A percentile compares a stretch with the other conserved stretches of the same genome.
These are phyloP conservation scores for Virgularia gustaviana DNA, from an alignment of 92 coral and sea anemone genomes.

Conservation along the genomic window DNA sequence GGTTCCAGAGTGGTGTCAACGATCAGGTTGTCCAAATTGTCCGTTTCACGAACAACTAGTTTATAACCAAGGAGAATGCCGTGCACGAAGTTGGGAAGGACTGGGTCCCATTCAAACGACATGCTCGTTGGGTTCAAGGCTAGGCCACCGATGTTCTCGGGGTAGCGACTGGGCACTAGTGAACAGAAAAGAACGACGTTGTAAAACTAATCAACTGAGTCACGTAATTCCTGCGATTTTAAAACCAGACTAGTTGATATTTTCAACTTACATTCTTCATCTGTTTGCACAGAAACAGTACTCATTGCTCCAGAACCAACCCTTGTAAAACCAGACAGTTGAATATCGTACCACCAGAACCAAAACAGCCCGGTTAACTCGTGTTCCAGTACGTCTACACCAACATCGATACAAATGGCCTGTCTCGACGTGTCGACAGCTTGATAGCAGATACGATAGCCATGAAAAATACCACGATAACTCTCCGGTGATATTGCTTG, in stretches of 20 bases:
- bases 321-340: constrained; percentile 1
- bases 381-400: neutral
- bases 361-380: constrained; percentile 5
- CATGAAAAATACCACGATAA: constrained; percentile 14
- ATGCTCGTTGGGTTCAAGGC: constrained; percentile 16
- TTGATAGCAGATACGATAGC: constrained; percentile 20
- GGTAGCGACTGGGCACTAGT: constrained; percentile 28
- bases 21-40: neutral
- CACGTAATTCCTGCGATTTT: no score
- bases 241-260: neutral
- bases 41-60: constrained; percentile 1
- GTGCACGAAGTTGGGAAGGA: constrained; percentile 11
- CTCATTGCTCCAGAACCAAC: constrained; percentile 17
- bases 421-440: neutral
- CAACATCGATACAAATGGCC: neutral
- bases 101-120: constrained; percentile 28
- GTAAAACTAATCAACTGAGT: no score
- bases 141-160: constrained; percentile 21
- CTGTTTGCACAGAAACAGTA: constrained; percentile 20
- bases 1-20: neutral
- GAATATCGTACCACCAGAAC: constrained; percentile 24
- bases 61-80: constrained; percentile 20
- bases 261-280: constrained; percentile 40
- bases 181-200: no score
- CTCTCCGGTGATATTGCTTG: neutral